A percentile compares a stretch with the other conserved stretches of the same genome.
phyloP scores from a whole-genome alignment of 2,113 vertebrate genomes.

The Antechinus flavipes region DNA sequence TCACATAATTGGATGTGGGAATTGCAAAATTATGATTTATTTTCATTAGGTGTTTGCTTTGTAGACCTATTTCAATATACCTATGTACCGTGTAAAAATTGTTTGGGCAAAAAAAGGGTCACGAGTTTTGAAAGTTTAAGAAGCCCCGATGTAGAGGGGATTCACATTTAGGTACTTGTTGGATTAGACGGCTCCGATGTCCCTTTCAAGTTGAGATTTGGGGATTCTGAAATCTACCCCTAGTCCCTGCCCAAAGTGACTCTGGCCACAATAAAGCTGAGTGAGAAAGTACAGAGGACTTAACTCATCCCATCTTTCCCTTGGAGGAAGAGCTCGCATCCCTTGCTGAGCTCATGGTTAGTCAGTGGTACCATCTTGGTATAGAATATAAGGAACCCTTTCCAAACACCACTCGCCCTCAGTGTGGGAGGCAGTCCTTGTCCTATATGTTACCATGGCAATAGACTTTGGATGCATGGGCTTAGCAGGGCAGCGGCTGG shows the following conservation, averaged over 20 bases:
- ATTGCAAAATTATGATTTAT: too few species aligned
- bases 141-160: background rate
- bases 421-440: background rate
- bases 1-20: too few species aligned
- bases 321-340: background rate
- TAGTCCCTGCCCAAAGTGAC: background rate
- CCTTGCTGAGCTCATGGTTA: background rate
- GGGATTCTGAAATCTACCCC: background rate
- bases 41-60: too few species aligned
- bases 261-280: background rate
- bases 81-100: too few species aligned
- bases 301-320: background rate
- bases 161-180: background rate
- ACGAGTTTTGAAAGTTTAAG: too few species aligned
- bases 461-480: background rate
- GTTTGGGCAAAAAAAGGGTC: too few species aligned
- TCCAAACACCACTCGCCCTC: background rate
- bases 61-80: too few species aligned
- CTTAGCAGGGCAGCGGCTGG: background rate
- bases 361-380: background rate
- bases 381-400: background rate
- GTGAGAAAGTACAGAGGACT: background rate
- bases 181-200: background rate
- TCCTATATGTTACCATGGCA: background rate
- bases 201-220: background rate